Percentiles rank a stretch among this genome's conserved stretches.
These are phyloP conservation scores for Nannoperca australis DNA, from an alignment of 2,797 vertebrate genomes.

Conservation along the genomic window DNA sequence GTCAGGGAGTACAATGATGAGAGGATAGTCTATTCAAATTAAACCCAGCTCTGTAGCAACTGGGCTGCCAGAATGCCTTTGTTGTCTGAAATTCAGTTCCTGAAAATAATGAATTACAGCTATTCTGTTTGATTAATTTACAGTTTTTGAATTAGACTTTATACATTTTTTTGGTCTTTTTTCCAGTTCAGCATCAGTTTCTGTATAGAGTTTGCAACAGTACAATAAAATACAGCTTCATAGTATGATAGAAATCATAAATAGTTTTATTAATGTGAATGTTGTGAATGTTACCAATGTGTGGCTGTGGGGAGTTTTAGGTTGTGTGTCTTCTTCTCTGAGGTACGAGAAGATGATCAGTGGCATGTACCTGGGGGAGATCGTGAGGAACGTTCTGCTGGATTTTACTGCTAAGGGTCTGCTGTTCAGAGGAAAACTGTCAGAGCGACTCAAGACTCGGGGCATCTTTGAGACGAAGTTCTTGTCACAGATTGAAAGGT, in stretches of 20 bases:
- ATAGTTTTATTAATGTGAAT: neutral
- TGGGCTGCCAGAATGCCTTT: neutral
- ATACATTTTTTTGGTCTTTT: neutral
- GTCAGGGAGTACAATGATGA: neutral
- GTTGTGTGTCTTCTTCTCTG: constrained; percentile 15
- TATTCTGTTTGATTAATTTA: neutral
- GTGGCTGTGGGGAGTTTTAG: neutral
- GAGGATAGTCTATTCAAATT: neutral
- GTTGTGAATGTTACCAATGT: neutral
- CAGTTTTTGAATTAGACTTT: neutral
- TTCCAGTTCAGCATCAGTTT: neutral
- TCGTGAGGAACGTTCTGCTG: constrained; percentile 93
- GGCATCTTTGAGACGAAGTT: constrained; percentile 98
- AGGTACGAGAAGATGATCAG: constrained; percentile 99
- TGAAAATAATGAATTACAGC: neutral
- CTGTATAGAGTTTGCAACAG: neutral
- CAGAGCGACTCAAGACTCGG: constrained; percentile 93
- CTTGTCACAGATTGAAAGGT: constrained; percentile 98
- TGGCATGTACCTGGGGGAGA: constrained; percentile 97
- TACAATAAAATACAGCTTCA: neutral
- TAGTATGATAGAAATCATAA: neutral
- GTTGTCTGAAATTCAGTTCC: neutral
- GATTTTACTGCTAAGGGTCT: constrained; percentile 93
- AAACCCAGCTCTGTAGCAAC: neutral
- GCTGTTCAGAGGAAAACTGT: constrained; percentile 93